These are phyloP conservation scores for Vandiemenella viatica DNA, from an alignment of 2,888 invertebrate genomes.

Conservation along the genomic window DNA sequence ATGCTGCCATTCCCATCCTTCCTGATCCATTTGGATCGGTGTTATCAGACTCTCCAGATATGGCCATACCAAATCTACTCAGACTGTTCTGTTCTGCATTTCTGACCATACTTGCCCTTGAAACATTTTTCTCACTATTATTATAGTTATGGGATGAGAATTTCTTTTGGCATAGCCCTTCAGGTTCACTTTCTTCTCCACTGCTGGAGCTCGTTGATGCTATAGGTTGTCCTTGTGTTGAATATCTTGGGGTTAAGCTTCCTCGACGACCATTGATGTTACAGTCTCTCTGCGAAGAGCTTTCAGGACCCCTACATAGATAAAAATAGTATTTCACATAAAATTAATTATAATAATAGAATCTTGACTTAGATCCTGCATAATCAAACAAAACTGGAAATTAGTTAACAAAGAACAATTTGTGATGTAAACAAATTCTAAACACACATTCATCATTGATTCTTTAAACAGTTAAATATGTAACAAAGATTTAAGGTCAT, in stretches of 20 bases:
- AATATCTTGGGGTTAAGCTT: conserved; percentile 14
- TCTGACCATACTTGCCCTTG: background rate
- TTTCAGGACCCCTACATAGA: too few species aligned
- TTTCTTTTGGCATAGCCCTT: background rate
- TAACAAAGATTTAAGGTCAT: too few species aligned
- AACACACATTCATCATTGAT: too few species aligned
- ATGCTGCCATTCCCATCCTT: conserved; percentile 12
- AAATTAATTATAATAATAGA: too few species aligned
- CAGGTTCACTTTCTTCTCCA: conserved; percentile 13
- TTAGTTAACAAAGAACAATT: too few species aligned
- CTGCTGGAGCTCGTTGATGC: conserved; percentile 9
- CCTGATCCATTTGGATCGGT: conserved; percentile 9
- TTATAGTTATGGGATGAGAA: background rate
- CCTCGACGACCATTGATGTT: conserved; percentile 60
- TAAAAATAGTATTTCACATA: too few species aligned
- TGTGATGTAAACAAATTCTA: too few species aligned
- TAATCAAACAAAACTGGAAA: too few species aligned
- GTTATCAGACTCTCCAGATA: background rate
- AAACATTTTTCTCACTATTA: background rate
- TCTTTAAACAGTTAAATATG: too few species aligned
- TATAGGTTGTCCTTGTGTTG: background rate
- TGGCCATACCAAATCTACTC: background rate
- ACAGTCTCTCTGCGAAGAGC: too few species aligned
- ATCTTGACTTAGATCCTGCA: too few species aligned
- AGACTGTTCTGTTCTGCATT: background rate